Evolutionary conservation across 2,888 invertebrate genomes (phyloP), one percentile per base, ranked within the genome.

Genomic region (Clepsis dumicolana): DNA sequence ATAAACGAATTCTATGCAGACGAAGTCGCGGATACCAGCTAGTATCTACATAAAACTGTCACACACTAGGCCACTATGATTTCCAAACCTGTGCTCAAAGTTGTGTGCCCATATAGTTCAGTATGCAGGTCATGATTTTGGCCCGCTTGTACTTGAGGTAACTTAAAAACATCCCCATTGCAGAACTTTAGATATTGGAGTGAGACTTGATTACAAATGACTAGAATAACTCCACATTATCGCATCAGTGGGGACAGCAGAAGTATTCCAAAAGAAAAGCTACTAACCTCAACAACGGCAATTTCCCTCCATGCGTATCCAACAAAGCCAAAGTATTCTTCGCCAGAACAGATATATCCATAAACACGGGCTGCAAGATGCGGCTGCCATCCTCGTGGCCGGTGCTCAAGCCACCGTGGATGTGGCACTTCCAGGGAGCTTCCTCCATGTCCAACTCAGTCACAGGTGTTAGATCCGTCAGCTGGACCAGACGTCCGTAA

Each of bases 241-340:
- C 1, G 3, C n/a, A n/a, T 38, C 4, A 8, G 8, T 0, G 8
- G 32, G 1, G 38, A 3, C 2, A 38, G 38, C 14, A 18, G 79
- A 52, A 86, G 25, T 35, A 35, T n/a, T 16, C 44, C 1, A 52
- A 52, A n/a, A 24, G 1, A 18, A 18, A 48, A 48, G 12, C 12
- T 5, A 74, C 77, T 84, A 82, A 97, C 97, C 97, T 97, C 76
- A 96, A 94, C 68, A 98, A 87, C 0, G 97, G 97, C 83, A 98
- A 86, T 70, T 94, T 94, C 38, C 97, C 97, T 77, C 96, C 95
- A 83, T 98, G 98, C 21, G 95, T 94, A 71, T 95, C 94, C 70
- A 98, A 82, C 75, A 98, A 87, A 59, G 94, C 89, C 77, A 96
- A 95, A 65, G 97, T 94, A 75, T 96, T 95, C 29, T 94, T 90